Evolutionary conservation across 2,888 invertebrate species (phyloP).

Genomic region (Diabrotica balteata): DNA sequence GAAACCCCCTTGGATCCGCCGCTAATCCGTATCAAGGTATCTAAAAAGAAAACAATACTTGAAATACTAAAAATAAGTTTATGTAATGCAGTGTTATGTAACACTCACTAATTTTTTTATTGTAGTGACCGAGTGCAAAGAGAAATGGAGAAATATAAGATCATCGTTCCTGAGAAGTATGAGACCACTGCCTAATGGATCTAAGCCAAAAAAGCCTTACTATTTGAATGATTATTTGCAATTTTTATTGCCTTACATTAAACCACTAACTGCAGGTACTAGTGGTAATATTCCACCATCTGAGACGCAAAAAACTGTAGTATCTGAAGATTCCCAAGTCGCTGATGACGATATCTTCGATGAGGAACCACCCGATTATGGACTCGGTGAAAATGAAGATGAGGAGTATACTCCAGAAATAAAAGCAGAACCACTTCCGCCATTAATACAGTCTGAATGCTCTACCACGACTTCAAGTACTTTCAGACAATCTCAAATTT

Average conservation of each 20-base stretch:
- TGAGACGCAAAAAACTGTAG: not conserved
- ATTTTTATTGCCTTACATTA: constrained; percentile 12
- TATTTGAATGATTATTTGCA: constrained; percentile 13
- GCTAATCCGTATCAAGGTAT: no score
- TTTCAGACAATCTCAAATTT: no score
- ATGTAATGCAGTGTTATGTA: no score
- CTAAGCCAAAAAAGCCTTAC: constrained; percentile 14
- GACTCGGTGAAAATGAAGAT: not conserved
- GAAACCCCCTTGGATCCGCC: no score
- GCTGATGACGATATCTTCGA: constrained; percentile 4
- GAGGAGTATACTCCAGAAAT: constrained; percentile 2
- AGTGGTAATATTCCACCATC: constrained; percentile 7
- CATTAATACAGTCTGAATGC: constrained; percentile 4
- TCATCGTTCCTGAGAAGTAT: constrained; percentile 12
- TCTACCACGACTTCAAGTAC: constrained; percentile 4
- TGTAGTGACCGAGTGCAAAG: constrained; percentile 4
- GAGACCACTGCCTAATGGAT: constrained; percentile 11
- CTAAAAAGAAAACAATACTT: no score
- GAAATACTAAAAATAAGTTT: no score
- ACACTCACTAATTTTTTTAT: not conserved
- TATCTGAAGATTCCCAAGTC: no score
- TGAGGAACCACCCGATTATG: constrained; percentile 10
- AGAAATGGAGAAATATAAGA: constrained; percentile 10
- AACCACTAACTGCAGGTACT: constrained; percentile 5
- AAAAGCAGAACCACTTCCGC: constrained; percentile 1